Percentiles rank a stretch among this genome's conserved stretches.
phyloP scores from a whole-genome alignment of 2,113 vertebrate genomes.

The Corythornis cristatus region DNA sequence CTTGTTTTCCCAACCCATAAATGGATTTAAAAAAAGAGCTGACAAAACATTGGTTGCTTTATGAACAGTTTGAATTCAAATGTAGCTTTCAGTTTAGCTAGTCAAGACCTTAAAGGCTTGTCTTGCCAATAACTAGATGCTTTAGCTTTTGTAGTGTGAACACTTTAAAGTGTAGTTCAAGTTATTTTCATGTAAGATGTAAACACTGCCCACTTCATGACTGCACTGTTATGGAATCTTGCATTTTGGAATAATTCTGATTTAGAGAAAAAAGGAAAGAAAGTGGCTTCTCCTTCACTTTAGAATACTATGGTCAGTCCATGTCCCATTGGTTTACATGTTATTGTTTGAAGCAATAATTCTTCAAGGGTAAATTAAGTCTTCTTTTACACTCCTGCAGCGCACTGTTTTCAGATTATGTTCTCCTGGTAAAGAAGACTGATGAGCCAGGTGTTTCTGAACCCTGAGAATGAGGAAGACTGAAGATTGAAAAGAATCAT shows the following conservation, averaged over 20 bases:
- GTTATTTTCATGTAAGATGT: not conserved
- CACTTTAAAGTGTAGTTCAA: not conserved
- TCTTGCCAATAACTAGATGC: not conserved
- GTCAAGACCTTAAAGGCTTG: not conserved
- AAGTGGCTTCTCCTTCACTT: not conserved
- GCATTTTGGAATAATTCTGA: not conserved
- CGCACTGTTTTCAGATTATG: not conserved
- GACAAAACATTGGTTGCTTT: not conserved
- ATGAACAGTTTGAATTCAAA: not conserved
- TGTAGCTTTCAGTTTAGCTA: not conserved
- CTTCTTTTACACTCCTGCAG: not conserved
- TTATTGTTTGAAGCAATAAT: not conserved
- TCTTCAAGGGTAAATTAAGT: not conserved
- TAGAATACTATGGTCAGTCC: not conserved
- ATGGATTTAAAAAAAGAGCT: not conserved
- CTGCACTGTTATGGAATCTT: not conserved
- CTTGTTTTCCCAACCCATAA: not conserved
- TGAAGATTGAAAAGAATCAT: not conserved
- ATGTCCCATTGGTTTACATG: not conserved
- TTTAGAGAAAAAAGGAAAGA: not conserved
- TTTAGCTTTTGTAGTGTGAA: not conserved
- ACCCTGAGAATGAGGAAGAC: not conserved
- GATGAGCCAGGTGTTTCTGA: not conserved
- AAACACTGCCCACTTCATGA: not conserved
- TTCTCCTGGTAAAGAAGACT: not conserved